A percentile compares a stretch with the other conserved stretches of the same genome.
phyloP scores from a whole-genome alignment of 2,113 vertebrate species.

The Eolophus roseicapilla region DNA sequence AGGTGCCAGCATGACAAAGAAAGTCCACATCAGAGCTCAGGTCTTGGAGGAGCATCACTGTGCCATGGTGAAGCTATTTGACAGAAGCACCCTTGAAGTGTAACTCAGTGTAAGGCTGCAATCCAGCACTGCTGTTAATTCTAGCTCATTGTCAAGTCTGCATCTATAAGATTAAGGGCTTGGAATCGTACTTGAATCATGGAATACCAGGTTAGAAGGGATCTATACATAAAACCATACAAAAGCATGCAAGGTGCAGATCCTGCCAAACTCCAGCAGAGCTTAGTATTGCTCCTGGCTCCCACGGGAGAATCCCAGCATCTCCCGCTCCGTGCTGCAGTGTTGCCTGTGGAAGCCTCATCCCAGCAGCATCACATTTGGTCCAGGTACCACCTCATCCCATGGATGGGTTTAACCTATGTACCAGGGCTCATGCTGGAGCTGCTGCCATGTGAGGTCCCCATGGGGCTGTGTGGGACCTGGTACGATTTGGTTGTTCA shows the following conservation, averaged over 20 bases:
- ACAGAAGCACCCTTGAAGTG: not conserved
- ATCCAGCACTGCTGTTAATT: not conserved
- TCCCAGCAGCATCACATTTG: rapidly evolving
- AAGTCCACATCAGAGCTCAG: not conserved
- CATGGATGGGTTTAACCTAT: not conserved
- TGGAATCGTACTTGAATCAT: not conserved
- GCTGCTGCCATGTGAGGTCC: not conserved
- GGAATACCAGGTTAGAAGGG: no score
- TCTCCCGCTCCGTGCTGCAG: rapidly evolving
- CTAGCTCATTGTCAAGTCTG: not conserved
- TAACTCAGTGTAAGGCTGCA: not conserved
- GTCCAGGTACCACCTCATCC: not conserved
- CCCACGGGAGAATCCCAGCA: not conserved
- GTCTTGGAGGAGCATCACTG: not conserved
- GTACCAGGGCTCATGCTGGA: not conserved
- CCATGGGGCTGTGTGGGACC: not conserved
- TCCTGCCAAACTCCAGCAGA: not conserved
- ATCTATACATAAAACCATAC: not conserved
- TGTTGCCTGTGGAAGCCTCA: not conserved
- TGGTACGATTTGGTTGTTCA: rapidly evolving
- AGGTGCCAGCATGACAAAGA: not conserved
- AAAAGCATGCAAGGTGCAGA: not conserved
- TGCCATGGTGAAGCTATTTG: no score
- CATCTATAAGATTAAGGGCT: not conserved
- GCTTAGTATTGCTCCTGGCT: not conserved